Evolutionary conservation across 2,888 invertebrate genomes (phyloP), one percentile per base, ranked within the genome.

Genomic region (Sylvicola cinctus): DNA sequence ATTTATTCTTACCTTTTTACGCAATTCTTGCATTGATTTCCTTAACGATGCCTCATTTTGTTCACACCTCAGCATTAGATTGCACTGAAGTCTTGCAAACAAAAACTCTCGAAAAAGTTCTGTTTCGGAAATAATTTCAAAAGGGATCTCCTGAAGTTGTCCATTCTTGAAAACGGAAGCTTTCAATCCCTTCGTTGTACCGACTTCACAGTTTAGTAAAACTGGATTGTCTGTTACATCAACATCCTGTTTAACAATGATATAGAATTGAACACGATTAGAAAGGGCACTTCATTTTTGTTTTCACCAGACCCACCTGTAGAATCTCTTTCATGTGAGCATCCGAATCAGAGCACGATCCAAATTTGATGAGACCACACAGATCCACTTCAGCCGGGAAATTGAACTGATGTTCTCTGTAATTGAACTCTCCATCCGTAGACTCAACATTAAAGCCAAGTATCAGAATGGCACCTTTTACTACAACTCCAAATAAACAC

Each of bases 221-320:
- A 80, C 60, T 3, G 80, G 80, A 57, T 79, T 80, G 48, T 81
- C 80, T 33, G 80, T 80, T 45, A 80, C 74, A 50, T 79, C 75
- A 37, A 81, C 72, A 55, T 76, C 71, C 65, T 66, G 42, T 31
- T 11, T 41, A 17, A 20, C 20, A 20, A 20, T 6, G 8, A 20
- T 20, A 6, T 20, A 20, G n/a, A n/a, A 20, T 6, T n/a, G 25
- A 40, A 35, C 29, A 16, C 15, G 29, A 33, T 35, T 6, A 29
- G 29, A 29, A 35, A 36, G 20, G 17, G 11, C 4, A 16, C 8
- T 11, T 10, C 16, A 23, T 16, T 12, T 2, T 20, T 13, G 12
- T 20, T 4, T 4, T 20, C 20, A 20, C 20, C n/a, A n/a, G n/a
- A 20, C 14, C 23, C 47, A 62, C 63, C 54, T 69, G 66, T 28